Evolutionary conservation across 2,797 vertebrate species (phyloP).

Genomic region (Distichodus sexfasciatus): DNA sequence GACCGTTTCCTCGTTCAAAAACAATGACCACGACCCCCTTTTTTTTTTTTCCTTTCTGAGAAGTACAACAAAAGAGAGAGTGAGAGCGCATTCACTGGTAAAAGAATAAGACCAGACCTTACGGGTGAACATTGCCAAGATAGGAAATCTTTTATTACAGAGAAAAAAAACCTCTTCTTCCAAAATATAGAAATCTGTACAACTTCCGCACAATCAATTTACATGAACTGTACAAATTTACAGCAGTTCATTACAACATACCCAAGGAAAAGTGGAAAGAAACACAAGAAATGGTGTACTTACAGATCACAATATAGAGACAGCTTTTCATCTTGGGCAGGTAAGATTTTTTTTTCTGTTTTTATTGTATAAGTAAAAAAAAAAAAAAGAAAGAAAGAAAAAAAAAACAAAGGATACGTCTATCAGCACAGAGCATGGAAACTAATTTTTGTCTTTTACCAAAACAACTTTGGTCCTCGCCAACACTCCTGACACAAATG

Average conservation of each 20-base stretch:
- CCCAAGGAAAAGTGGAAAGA: constrained; percentile 84
- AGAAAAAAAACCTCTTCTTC: constrained; percentile 97
- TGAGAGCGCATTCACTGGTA: background rate
- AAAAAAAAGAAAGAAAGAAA: constrained; percentile 50
- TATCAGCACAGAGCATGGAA: constrained; percentile 80
- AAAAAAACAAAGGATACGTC: constrained; percentile 71
- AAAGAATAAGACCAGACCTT: constrained; percentile 50
- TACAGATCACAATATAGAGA: constrained; percentile 96
- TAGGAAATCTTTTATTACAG: constrained; percentile 99
- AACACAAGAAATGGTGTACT: constrained; percentile 88
- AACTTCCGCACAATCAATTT: constrained; percentile 99
- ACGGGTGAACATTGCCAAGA: constrained; percentile 90
- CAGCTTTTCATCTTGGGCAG: constrained; percentile 81
- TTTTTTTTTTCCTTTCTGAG: background rate
- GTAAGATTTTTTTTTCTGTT: constrained; percentile 72
- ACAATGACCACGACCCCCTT: background rate
- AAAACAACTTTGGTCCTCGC: constrained; percentile 84
- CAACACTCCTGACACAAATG: constrained; percentile 79
- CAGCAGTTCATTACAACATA: constrained; percentile 99
- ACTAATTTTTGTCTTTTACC: constrained; percentile 65
- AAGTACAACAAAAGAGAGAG: background rate
- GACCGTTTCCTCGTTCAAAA: constrained; percentile 10
- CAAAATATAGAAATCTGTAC: constrained; percentile 99
- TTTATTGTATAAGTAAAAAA: constrained; percentile 73
- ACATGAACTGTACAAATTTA: constrained; percentile 99